phyloP scores from a whole-genome alignment of 2,888 invertebrate genomes.

The Drosophila subsilvestris region DNA sequence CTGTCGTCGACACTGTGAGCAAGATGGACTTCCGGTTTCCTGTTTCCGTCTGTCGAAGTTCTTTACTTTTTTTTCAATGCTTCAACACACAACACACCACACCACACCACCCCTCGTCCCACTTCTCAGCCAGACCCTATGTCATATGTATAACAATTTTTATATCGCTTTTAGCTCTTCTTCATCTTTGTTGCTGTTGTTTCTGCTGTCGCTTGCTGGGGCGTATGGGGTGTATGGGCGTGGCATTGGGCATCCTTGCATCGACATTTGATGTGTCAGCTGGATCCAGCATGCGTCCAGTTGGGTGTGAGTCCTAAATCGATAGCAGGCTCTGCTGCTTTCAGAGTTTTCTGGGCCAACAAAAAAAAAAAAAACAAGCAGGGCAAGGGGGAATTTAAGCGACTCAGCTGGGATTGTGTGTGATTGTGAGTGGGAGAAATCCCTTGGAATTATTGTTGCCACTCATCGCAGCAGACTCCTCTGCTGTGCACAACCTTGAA shows the following conservation, averaged over 20 bases:
- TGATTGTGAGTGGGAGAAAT: slow-evolving; percentile 1
- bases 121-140: slow-evolving; percentile 23
- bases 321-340: slow-evolving; percentile 49
- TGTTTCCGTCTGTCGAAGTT: slow-evolving; percentile 83
- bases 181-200: slow-evolving; percentile 38
- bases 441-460: slow-evolving; percentile 7
- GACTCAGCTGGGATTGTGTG: slow-evolving; percentile 22
- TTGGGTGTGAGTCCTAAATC: slow-evolving; percentile 60
- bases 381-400: neutral
- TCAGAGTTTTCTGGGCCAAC: slow-evolving; percentile 2
- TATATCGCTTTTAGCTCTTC: slow-evolving; percentile 63
- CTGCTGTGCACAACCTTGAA: slow-evolving; percentile 41
- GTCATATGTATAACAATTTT: slow-evolving; percentile 65
- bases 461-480: slow-evolving; percentile 23
- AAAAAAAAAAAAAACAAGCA: neutral
- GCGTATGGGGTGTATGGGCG: slow-evolving; percentile 56
- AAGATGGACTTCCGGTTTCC: slow-evolving; percentile 85
- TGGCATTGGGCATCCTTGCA: slow-evolving; percentile 59
- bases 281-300: slow-evolving; percentile 27
- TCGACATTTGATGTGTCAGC: slow-evolving; percentile 76
- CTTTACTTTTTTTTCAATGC: slow-evolving; percentile 76
- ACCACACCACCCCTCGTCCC: slow-evolving; percentile 13
- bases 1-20: slow-evolving; percentile 52
- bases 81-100: slow-evolving; percentile 63
- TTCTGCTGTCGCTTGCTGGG: slow-evolving; percentile 21